Evolutionary conservation across 2,797 vertebrate species (phyloP), one percentile per base, ranked within the genome.

Genomic region (Pithecia hirsuta): DNA sequence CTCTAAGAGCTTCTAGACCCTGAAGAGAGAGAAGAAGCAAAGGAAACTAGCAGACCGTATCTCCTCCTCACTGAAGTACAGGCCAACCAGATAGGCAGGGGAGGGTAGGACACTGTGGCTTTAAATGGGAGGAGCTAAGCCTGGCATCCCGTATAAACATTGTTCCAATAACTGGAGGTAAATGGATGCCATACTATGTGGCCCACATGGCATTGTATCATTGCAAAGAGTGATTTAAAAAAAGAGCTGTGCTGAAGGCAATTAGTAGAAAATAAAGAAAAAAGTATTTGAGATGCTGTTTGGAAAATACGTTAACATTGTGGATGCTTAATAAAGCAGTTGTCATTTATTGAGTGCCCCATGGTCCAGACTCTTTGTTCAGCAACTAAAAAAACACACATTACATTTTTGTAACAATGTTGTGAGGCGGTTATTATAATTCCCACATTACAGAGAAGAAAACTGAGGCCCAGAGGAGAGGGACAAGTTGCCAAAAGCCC

Each of bases 191-290:
- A 20, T 10, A 11, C 2, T 72, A n/a, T 57, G 17, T 33, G 24
- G 39, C 30, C 72, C 33, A 2, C 0, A 4, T 2, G n/a, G 12
- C 7, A 5, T 0, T 12, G 13, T 2, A 26, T 55, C 81, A 61
- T 41, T 70, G 39, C 39, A 83, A 26, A 52, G n/a, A 39, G 44
- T 50, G 39, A 22, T n/a, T 28, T 3, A 1, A 1, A 41, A 9
- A 14, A 41, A 28, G 39, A 88, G 41, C 22, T 22, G 9, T 11
- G 26, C 22, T n/a, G 44, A 46, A 36, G 70, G n/a, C 33, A 59
- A 13, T 74, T 4, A 1, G 59, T 5, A 33, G 48, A 61, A 91
- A 79, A 75, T 17, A 19, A 67, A n/a, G 28, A 48, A 19, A 28
- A 52, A 46, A 2, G 26, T 17, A 4, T 36, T 26, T 41, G 33